Conservation (phyloP, 2,113 vertebrate species). For the Nipponia nippon region DNA sequence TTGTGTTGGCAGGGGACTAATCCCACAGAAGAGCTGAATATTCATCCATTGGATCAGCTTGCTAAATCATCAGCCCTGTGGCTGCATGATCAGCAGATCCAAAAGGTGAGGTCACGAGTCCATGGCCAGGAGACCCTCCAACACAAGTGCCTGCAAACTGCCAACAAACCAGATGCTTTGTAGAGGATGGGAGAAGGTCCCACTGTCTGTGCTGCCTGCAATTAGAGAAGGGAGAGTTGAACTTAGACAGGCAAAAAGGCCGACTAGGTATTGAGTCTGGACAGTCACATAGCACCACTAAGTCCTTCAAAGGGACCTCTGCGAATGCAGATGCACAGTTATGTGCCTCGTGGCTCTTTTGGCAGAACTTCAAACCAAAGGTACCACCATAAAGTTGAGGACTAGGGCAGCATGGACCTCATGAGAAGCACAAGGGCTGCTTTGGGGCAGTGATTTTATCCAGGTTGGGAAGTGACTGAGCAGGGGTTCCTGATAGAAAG, state of each 20-base stretch:
- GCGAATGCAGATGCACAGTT: not conserved
- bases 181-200: not conserved
- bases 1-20: not conserved
- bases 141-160: not conserved
- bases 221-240: not conserved
- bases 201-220: not conserved
- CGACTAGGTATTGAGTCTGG: not conserved
- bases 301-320: not conserved
- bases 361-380: not conserved
- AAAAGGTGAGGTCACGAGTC: not conserved
- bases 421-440: not conserved
- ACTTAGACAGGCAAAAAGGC: not conserved
- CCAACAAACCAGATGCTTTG: not conserved
- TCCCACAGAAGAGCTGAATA: not conserved
- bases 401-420: not conserved
- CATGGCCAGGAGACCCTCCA: not conserved
- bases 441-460: not conserved
- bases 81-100: not conserved
- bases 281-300: not conserved
- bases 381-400: not conserved
- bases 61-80: not conserved
- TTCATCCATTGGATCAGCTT: not conserved
- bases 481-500: not conserved
- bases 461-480: not conserved
- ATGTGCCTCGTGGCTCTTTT: not conserved